Percentiles rank a stretch among this genome's conserved stretches.
phyloP scores from a whole-genome alignment of 2,797 vertebrate genomes.

The Petrocephalus schoutedeni region DNA sequence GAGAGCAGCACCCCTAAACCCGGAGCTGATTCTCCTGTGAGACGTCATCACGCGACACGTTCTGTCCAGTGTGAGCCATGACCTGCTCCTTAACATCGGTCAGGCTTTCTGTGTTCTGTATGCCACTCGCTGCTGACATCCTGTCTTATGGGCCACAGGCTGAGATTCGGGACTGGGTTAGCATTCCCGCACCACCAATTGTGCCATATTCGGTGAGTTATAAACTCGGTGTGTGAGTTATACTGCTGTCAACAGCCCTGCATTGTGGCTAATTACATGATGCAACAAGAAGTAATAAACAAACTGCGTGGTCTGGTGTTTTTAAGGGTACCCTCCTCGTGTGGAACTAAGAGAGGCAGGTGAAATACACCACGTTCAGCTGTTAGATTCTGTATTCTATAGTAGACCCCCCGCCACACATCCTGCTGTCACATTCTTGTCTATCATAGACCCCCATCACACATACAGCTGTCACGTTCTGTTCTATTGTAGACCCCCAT shows the following conservation, averaged over 20 bases:
- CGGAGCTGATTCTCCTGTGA: not conserved
- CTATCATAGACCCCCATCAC: not conserved
- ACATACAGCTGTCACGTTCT: not conserved
- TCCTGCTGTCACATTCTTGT: too few relatives aligned
- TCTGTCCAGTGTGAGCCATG: not conserved
- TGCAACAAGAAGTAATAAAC: not conserved
- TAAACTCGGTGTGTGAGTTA: not conserved
- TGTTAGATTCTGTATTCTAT: not conserved
- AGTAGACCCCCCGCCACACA: not conserved
- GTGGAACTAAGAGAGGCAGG: not conserved
- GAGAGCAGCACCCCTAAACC: not conserved
- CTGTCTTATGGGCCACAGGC: not conserved
- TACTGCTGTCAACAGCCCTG: not conserved
- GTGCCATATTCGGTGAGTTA: not conserved
- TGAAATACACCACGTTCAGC: not conserved
- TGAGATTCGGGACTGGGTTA: not conserved
- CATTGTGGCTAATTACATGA: not conserved
- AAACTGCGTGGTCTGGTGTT: not conserved
- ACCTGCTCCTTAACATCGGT: not conserved
- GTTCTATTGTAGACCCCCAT: not conserved
- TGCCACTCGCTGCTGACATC: not conserved
- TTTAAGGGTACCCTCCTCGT: not conserved
- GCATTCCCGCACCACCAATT: not conserved
- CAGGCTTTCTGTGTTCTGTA: not conserved
- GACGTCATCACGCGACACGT: not conserved